Evolutionary conservation across 92 coral and sea anemone species (phyloP).

Genomic region (Paragorgia papillata): DNA sequence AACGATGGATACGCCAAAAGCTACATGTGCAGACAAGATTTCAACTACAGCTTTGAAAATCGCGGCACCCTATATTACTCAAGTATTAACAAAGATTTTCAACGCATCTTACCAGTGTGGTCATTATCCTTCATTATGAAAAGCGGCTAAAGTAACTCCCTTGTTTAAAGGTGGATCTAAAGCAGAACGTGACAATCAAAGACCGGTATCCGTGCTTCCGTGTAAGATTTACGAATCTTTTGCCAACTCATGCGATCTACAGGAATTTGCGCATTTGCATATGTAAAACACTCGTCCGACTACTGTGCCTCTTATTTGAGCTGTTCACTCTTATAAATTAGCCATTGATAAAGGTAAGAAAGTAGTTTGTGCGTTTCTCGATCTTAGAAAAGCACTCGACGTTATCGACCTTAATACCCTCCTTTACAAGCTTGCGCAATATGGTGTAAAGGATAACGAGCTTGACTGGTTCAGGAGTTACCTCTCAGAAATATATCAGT

Average conservation of each 20-base stretch:
- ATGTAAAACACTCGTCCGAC: too few species aligned
- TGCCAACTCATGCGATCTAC: conserved; percentile 36
- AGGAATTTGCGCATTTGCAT: too few species aligned
- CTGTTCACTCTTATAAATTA: conserved; percentile 50
- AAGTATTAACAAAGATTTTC: conserved; percentile 39
- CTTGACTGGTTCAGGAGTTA: conserved; percentile 60
- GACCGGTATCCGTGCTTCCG: conserved; percentile 30
- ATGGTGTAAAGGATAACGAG: conserved; percentile 40
- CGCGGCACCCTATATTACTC: conserved; percentile 47
- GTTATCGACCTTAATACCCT: conserved; percentile 46
- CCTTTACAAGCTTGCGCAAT: conserved; percentile 24
- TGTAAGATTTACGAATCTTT: conserved; percentile 49
- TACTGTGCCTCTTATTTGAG: conserved; percentile 35
- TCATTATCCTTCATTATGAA: too few species aligned
- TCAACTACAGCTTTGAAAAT: conserved; percentile 39
- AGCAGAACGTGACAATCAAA: conserved; percentile 49
- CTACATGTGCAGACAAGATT: conserved; percentile 54
- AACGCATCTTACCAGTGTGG: conserved; percentile 48
- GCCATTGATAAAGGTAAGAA: conserved; percentile 54
- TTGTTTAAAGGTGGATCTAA: conserved; percentile 47
- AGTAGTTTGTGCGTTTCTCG: conserved; percentile 55
- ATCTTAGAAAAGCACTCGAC: conserved; percentile 54
- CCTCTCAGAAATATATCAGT: conserved; percentile 40
- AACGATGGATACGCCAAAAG: conserved; percentile 35
- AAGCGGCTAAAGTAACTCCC: conserved; percentile 45